Evolutionary conservation across 2,797 vertebrate species (phyloP).

Genomic region (Myotis myotis): DNA sequence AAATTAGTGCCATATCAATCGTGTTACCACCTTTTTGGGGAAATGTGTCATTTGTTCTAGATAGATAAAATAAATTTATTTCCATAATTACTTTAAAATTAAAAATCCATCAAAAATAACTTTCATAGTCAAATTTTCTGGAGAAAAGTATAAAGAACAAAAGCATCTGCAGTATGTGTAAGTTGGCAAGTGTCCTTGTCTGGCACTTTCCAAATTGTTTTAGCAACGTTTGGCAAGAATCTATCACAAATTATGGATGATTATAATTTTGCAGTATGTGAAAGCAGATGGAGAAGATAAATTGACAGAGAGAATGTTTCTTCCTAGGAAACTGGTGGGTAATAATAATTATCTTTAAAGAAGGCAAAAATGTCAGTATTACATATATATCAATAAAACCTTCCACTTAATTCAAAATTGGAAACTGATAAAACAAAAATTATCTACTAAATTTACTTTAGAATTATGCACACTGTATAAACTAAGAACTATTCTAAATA

Average conservation of each 20-base stretch:
- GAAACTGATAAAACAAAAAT: slow-evolving; percentile 5
- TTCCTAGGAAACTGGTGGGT: slow-evolving; percentile 84
- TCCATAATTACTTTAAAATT: slow-evolving; percentile 52
- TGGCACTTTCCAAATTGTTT: slow-evolving; percentile 87
- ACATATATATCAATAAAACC: background rate
- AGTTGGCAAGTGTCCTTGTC: slow-evolving; percentile 82
- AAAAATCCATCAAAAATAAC: slow-evolving; percentile 67
- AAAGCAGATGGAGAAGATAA: slow-evolving; percentile 86
- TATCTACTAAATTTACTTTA: background rate
- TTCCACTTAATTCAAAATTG: background rate
- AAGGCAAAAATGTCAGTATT: slow-evolving; percentile 13
- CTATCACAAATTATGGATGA: slow-evolving; percentile 87
- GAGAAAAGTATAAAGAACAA: slow-evolving; percentile 80
- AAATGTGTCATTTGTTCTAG: background rate
- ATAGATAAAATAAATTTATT: slow-evolving; percentile 37
- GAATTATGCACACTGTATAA: background rate
- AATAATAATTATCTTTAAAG: slow-evolving; percentile 82
- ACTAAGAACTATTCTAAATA: slow-evolving; percentile 34
- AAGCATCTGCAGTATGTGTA: slow-evolving; percentile 82
- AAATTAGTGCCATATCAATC: background rate
- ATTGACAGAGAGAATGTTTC: slow-evolving; percentile 82
- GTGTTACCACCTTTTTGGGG: background rate
- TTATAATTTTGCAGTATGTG: slow-evolving; percentile 87
- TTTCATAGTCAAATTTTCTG: slow-evolving; percentile 77
- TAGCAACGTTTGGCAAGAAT: slow-evolving; percentile 86